Conservation (phyloP, 2,797 vertebrate genomes). For the Oreochromis grahami region DNA sequence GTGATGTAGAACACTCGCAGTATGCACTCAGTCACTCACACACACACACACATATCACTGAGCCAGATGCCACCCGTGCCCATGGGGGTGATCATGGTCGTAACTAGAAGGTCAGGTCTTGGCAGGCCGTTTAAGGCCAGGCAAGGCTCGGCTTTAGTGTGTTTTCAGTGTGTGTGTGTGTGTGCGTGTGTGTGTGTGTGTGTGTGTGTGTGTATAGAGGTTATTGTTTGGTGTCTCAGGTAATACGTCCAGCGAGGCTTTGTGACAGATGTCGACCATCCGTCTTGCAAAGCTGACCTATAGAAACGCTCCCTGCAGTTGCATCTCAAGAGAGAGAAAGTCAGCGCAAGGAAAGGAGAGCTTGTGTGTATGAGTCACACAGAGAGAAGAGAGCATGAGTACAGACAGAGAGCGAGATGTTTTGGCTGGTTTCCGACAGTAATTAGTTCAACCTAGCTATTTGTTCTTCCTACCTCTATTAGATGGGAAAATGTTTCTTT, state of each 20-base stretch:
- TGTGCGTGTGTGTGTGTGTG: constrained; percentile 18
- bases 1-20: constrained; percentile 26
- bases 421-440: constrained; percentile 65
- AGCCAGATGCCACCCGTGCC: constrained; percentile 73
- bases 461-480: constrained; percentile 56
- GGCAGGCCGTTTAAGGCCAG: constrained; percentile 58
- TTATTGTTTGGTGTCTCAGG: constrained; percentile 68
- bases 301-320: constrained; percentile 51
- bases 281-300: constrained; percentile 68
- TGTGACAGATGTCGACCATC: constrained; percentile 70
- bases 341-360: background rate
- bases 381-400: background rate
- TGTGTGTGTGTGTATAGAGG: constrained; percentile 23
- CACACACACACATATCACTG: constrained; percentile 29
- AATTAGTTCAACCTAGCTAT: constrained; percentile 69
- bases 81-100: constrained; percentile 71
- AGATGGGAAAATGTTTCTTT: constrained; percentile 58
- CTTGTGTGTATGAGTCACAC: background rate
- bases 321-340: constrained; percentile 36
- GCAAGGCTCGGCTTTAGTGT: constrained; percentile 33
- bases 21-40: background rate
- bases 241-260: constrained; percentile 67
- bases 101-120: constrained; percentile 77
- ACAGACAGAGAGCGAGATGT: constrained; percentile 32
- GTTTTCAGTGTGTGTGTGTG: background rate